Evolutionary conservation across 2,113 vertebrate species (phyloP), one percentile per base, ranked within the genome.

Genomic region (Nipponia nippon): DNA sequence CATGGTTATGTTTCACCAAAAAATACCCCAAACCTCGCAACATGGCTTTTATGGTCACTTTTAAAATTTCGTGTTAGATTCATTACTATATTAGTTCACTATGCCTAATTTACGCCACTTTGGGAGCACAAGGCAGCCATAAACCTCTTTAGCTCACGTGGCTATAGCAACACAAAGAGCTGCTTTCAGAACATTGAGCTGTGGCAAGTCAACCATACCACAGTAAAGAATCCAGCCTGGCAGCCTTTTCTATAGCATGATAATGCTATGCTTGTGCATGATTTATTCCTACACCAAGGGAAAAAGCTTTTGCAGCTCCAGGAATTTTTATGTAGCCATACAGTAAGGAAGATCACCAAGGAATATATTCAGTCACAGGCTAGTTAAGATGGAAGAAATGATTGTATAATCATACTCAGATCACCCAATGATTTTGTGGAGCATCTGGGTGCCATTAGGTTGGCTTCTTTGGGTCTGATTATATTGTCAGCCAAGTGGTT

Each of bases 381-480:
- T 62, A 66, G 44, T 69, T 66, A 77, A 73, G 49, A 61, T 40
- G 38, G 81, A 90, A 96, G 78, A 73, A 88, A 56, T 56, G 9
- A 81, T n/a, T 49, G 13, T 36, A 71, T 82, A 87, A 76, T 53
- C 50, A 13, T 44, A 55, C 4, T 89, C 34, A 32, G n/a, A 47
- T 88, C 58, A 70, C 19, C 16, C 78, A 69, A 6, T 22, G 46
- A 66, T 78, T 66, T 82, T 82, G 47, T 63, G 49, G 70, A 87
- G 59, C 81, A 91, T 75, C 73, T 96, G 84, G 46, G 89, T 69
- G 72, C 58, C 38, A 82, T 89, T 93, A 96, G 16, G 29, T 66
- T 95, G 81, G 38, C 40, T 96, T 95, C 56, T 59, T 91, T 67
- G 47, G 30, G 38, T 71, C 47, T 79, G 44, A 78, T 63, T 29